A percentile compares a stretch with the other conserved stretches of the same genome.
phyloP scores from a whole-genome alignment of 2,888 invertebrate genomes.

The Cheilosia impressa region DNA sequence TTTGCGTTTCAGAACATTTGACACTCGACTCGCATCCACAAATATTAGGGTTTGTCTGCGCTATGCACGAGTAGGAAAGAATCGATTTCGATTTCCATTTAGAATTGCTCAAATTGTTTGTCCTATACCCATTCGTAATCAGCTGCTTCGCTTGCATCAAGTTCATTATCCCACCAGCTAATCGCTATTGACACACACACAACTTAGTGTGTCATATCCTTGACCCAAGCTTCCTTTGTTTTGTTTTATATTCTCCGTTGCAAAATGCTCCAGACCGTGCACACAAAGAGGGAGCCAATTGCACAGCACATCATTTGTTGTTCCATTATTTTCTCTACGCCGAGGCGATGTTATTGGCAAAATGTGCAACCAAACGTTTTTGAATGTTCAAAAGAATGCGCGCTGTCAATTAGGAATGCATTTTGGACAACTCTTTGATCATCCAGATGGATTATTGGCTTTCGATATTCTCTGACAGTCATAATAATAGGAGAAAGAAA shows the following conservation, averaged over 20 bases:
- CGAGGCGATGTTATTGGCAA: too few species aligned
- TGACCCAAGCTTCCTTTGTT: slow-evolving; percentile 34
- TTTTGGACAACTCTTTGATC: slow-evolving; percentile 15
- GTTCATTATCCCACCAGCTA: slow-evolving; percentile 3
- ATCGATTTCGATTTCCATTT: slow-evolving; percentile 17
- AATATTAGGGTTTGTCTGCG: background rate
- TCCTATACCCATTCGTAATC: background rate
- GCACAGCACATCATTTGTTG: background rate
- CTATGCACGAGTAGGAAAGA: background rate
- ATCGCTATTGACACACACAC: background rate
- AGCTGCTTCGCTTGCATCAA: slow-evolving; percentile 5
- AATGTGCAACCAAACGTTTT: background rate
- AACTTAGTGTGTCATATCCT: slow-evolving; percentile 16
- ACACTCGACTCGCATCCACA: background rate
- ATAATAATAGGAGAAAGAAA: too few species aligned
- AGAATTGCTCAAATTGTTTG: background rate
- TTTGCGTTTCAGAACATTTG: background rate
- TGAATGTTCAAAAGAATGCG: background rate
- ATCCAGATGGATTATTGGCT: background rate
- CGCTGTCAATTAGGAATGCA: slow-evolving; percentile 7
- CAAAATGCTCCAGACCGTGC: background rate
- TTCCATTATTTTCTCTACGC: too few species aligned
- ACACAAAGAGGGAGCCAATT: background rate
- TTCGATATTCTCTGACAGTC: too few species aligned
- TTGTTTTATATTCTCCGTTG: background rate